phyloP scores from a whole-genome alignment of 1,140 invertebrate genomes.

The Contarinia nasturtii region DNA sequence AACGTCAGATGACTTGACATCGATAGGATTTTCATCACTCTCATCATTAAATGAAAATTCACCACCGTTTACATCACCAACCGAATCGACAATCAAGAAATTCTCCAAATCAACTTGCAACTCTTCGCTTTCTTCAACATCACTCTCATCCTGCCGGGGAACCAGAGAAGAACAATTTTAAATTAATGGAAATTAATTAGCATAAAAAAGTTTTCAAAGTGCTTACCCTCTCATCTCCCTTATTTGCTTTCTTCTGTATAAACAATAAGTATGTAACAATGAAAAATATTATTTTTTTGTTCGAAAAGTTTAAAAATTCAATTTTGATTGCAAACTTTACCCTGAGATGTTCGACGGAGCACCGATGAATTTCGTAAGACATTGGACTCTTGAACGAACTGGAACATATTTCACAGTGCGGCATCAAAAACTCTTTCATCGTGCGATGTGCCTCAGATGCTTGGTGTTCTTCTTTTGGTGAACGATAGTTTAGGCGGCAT shows the following conservation, averaged over 20 bases:
- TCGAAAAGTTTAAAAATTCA: no score
- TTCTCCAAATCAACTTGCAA: constrained; percentile 61
- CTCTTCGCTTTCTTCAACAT: constrained; percentile 41
- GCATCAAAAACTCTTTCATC: constrained; percentile 64
- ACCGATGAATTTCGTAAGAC: constrained; percentile 62
- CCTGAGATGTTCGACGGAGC: constrained; percentile 57
- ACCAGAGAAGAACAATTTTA: no score
- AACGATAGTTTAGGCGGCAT: constrained; percentile 62
- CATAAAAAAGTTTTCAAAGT: no score
- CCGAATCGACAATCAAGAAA: constrained; percentile 65
- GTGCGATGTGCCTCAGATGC: constrained; percentile 53
- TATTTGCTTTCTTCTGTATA: constrained; percentile 14
- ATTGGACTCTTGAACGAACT: constrained; percentile 58
- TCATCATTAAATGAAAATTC: constrained; percentile 9
- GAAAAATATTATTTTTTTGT: no score
- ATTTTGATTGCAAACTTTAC: constrained; percentile 22
- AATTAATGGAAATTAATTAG: no score
- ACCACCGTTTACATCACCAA: constrained; percentile 59
- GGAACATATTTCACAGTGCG: constrained; percentile 41
- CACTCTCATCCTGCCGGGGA: no score
- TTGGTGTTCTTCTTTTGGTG: constrained; percentile 51
- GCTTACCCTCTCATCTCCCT: no score
- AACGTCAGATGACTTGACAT: constrained; percentile 30
- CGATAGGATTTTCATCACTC: constrained; percentile 37
- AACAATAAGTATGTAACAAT: no score